These are phyloP conservation scores for Kryptopterus vitreolus DNA, from an alignment of 2,797 vertebrate species.

Conservation along the genomic window DNA sequence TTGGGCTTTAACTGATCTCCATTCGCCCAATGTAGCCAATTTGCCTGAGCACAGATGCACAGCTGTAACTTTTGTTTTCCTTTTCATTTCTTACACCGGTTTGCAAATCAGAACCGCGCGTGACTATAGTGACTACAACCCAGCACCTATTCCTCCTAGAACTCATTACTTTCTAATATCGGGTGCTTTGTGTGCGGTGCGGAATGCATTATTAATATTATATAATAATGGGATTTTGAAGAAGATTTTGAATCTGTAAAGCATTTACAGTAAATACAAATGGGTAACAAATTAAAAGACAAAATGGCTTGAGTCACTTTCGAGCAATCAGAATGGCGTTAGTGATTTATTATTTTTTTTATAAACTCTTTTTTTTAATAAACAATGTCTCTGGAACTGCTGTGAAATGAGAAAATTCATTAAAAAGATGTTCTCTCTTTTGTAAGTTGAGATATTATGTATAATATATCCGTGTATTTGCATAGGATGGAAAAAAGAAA, in stretches of 20 bases:
- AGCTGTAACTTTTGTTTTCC: conserved; percentile 29
- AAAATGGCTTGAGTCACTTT: not conserved
- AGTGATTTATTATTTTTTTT: too few species aligned
- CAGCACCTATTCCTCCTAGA: conserved; percentile 17
- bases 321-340: not conserved
- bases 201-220: not conserved
- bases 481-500: too few species aligned
- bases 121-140: conserved; percentile 6
- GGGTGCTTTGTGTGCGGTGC: not conserved
- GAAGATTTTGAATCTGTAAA: not conserved
- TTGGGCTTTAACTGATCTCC: conserved; percentile 57
- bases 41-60: conserved; percentile 49
- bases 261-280: conserved; percentile 3
- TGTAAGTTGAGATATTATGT: too few species aligned
- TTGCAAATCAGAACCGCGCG: conserved; percentile 28
- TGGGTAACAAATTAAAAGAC: not conserved
- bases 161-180: conserved; percentile 10
- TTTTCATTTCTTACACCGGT: conserved; percentile 28
- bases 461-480: too few species aligned
- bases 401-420: not conserved
- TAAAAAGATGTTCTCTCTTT: not conserved
- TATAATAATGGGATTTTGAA: conserved; percentile 11
- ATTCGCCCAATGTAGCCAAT: conserved; percentile 55
- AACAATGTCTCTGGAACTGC: not conserved
- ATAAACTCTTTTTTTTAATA: too few species aligned